Percentiles rank a stretch among this genome's conserved stretches.
These are phyloP conservation scores for Antheraea mylitta DNA, from an alignment of 1,140 invertebrate species.

Conservation along the genomic window DNA sequence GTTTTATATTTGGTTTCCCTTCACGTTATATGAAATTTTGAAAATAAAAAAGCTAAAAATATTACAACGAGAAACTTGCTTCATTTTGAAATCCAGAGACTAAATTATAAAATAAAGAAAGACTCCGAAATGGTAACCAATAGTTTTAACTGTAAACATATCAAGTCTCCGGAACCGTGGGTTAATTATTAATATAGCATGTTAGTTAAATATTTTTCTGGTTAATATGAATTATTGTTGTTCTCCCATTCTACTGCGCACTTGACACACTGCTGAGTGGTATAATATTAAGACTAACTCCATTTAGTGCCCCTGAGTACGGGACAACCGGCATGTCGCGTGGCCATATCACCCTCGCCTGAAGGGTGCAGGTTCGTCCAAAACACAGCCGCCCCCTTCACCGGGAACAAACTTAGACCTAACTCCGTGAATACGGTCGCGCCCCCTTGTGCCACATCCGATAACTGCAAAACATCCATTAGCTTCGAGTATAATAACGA, in stretches of 20 bases:
- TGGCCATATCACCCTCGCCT: slow-evolving; percentile 96
- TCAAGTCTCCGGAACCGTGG: not conserved
- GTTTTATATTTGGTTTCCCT: no score
- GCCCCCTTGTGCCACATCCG: slow-evolving; percentile 96
- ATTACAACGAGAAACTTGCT: no score
- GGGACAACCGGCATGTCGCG: slow-evolving; percentile 98
- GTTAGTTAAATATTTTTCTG: not conserved
- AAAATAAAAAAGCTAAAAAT: no score
- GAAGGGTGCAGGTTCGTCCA: slow-evolving; percentile 97
- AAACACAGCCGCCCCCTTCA: slow-evolving; percentile 94
- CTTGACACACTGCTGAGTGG: not conserved
- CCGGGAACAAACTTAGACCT: slow-evolving; percentile 90
- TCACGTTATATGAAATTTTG: no score
- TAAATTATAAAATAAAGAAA: no score
- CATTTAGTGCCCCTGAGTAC: slow-evolving; percentile 98
- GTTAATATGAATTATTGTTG: not conserved
- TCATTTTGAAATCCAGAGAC: no score
- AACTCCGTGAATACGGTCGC: slow-evolving; percentile 96
- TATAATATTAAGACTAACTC: slow-evolving; percentile 81
- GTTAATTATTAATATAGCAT: not conserved
- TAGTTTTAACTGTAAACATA: not conserved
- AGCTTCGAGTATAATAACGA: no score
- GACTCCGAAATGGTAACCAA: no score
- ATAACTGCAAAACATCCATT: slow-evolving; percentile 85
- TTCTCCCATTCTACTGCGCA: not conserved